phyloP scores from a whole-genome alignment of 2,113 vertebrate genomes.

The Strix aluco region DNA sequence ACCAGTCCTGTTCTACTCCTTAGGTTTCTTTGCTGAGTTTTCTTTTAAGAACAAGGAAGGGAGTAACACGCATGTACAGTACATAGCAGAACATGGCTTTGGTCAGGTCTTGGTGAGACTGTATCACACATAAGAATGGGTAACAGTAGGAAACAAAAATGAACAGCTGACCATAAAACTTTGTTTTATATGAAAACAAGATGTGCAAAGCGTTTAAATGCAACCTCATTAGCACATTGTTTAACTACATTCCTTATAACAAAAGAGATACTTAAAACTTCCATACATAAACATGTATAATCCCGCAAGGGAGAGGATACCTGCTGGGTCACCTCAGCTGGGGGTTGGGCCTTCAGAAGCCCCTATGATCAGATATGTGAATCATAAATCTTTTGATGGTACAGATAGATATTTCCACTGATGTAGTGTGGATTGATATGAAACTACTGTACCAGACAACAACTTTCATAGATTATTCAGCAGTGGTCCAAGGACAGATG shows the following conservation, averaged over 20 bases:
- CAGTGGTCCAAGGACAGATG: neutral
- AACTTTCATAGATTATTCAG: neutral
- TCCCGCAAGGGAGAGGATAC: neutral
- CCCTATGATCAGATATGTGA: neutral
- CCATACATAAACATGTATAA: neutral
- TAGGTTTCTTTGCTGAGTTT: neutral
- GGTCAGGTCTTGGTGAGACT: neutral
- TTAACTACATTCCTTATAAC: neutral
- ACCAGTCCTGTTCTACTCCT: neutral
- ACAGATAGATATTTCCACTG: neutral
- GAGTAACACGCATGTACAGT: neutral
- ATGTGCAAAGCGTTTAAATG: neutral
- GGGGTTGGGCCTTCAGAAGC: neutral
- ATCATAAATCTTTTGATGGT: neutral
- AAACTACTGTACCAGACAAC: neutral
- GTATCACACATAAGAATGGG: neutral
- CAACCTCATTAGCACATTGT: neutral
- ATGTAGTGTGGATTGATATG: neutral
- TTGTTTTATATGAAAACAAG: neutral
- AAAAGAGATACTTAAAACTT: neutral
- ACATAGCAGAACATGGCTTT: accelerated
- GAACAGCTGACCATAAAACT: neutral
- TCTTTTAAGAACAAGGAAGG: neutral
- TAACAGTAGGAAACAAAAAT: neutral
- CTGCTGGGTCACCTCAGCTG: neutral